A percentile compares a stretch with the other conserved stretches of the same genome.
These are phyloP conservation scores for Australoheros scitulus DNA, from an alignment of 2,113 vertebrate species.

Conservation along the genomic window DNA sequence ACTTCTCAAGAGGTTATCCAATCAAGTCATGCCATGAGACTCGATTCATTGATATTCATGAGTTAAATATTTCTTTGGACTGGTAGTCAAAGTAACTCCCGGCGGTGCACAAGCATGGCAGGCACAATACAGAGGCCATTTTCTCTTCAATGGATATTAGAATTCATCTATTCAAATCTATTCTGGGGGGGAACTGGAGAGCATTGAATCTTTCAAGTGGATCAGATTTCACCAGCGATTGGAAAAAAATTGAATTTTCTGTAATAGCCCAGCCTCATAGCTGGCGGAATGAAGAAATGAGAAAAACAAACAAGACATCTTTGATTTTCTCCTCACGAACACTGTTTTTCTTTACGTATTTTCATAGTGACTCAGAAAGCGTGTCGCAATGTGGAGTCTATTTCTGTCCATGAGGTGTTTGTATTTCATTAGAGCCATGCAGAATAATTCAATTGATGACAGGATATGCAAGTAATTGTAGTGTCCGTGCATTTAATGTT, in stretches of 20 bases:
- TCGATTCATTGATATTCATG: constrained; percentile 71
- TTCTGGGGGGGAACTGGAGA: constrained; percentile 52
- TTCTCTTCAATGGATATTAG: constrained; percentile 63
- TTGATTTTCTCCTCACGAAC: constrained; percentile 7
- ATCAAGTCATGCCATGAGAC: constrained; percentile 55
- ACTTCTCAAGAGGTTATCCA: constrained; percentile 59
- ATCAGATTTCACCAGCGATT: constrained; percentile 63
- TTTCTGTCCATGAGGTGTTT: background rate
- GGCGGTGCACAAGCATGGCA: constrained; percentile 32
- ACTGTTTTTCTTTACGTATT: constrained; percentile 12
- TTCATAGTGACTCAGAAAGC: background rate
- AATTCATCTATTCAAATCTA: constrained; percentile 79
- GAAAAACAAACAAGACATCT: constrained; percentile 48
- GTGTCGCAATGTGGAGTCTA: background rate
- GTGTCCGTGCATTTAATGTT: background rate
- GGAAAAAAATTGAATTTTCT: constrained; percentile 49
- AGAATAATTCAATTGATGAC: background rate
- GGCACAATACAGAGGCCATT: constrained; percentile 59
- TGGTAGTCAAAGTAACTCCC: constrained; percentile 68
- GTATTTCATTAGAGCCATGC: background rate
- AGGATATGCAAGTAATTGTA: background rate
- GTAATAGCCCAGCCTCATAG: constrained; percentile 30
- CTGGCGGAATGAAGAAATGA: constrained; percentile 33
- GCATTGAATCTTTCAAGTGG: constrained; percentile 66
- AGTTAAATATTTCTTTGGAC: constrained; percentile 67